Conservation (phyloP, 2,888 invertebrate genomes). For the Machimus rusticus region DNA sequence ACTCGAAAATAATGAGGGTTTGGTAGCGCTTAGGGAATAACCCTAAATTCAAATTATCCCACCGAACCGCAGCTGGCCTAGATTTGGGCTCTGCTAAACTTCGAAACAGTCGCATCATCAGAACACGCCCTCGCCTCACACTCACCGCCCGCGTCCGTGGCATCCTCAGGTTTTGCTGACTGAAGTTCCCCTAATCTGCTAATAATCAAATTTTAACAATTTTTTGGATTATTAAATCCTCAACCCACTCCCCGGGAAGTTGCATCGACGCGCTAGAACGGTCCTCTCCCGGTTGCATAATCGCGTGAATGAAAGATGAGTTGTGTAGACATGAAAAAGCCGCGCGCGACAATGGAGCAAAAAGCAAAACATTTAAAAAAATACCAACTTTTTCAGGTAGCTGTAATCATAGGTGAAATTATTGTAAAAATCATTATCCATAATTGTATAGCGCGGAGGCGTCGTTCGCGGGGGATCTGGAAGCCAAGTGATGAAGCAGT, state of each 20-base stretch:
- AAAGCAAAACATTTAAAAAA: background rate
- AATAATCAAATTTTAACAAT: background rate
- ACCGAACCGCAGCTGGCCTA: background rate
- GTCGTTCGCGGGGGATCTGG: background rate
- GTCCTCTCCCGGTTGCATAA: background rate
- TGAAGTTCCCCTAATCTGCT: background rate
- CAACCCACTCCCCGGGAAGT: background rate
- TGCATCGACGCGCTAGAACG: background rate
- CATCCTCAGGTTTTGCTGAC: background rate
- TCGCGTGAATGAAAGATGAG: background rate
- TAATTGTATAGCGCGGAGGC: background rate
- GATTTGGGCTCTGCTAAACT: background rate
- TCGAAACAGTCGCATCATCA: background rate
- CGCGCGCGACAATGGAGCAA: background rate
- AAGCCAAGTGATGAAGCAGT: constrained; percentile 12
- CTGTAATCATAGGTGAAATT: constrained; percentile 59
- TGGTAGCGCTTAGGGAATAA: background rate
- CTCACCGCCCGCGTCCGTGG: background rate
- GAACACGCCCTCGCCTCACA: background rate
- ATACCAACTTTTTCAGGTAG: constrained; percentile 60
- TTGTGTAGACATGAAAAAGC: background rate
- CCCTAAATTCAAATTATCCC: background rate
- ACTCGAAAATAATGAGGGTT: background rate
- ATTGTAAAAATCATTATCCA: constrained; percentile 55
- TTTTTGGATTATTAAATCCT: background rate